phyloP scores from a whole-genome alignment of 2,113 vertebrate genomes.

The Copsychus sechellarum region DNA sequence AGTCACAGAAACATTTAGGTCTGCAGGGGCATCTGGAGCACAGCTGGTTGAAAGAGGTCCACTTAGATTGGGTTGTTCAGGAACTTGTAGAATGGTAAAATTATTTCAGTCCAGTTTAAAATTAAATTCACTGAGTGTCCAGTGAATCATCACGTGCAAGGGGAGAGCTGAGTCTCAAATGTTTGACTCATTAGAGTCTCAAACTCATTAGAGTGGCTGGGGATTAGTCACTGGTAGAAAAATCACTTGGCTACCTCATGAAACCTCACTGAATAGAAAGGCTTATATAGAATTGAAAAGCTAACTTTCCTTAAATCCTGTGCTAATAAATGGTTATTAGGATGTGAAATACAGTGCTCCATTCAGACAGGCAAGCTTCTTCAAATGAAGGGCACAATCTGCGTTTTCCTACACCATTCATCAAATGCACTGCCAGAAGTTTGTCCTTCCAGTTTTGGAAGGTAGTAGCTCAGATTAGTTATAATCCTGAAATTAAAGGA shows the following conservation, averaged over 20 bases:
- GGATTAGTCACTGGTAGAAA: neutral
- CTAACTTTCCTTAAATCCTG: neutral
- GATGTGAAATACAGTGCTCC: neutral
- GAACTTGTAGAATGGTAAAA: neutral
- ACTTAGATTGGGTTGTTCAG: neutral
- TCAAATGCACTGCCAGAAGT: neutral
- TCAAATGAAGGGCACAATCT: neutral
- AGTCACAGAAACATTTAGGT: neutral
- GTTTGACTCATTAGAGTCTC: no score
- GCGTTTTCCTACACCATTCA: neutral
- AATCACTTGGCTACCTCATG: neutral
- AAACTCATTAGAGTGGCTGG: neutral
- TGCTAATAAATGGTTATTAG: neutral
- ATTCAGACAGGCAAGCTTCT: neutral
- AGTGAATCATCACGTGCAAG: neutral
- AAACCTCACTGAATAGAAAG: neutral
- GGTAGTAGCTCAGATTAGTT: accelerated
- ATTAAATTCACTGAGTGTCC: neutral
- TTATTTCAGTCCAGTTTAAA: neutral
- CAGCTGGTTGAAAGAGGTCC: neutral
- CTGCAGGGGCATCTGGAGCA: neutral
- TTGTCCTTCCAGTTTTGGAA: neutral
- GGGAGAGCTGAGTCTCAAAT: neutral
- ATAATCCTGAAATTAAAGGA: neutral
- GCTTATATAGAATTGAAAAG: neutral